phyloP scores from a whole-genome alignment of 2,888 invertebrate genomes.

The Nebria brevicollis region DNA sequence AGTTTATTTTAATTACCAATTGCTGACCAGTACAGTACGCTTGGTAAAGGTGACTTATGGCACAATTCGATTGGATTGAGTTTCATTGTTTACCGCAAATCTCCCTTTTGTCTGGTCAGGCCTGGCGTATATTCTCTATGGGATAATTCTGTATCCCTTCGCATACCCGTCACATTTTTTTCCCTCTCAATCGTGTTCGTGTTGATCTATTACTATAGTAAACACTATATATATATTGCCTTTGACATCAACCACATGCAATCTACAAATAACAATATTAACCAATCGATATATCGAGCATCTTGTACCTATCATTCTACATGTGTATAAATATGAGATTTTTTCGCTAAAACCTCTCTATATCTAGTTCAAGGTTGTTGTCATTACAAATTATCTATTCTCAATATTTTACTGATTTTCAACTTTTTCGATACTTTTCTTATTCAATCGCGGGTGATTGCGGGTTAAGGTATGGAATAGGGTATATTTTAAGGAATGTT shows the following conservation, averaged over 20 bases:
- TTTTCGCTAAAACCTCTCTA: too few relatives aligned
- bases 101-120: neutral
- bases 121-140: neutral
- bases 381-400: too few relatives aligned
- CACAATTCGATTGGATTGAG: constrained; percentile 1
- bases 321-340: too few relatives aligned
- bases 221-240: neutral
- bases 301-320: too few relatives aligned
- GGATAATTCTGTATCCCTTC: neutral
- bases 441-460: too few relatives aligned
- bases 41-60: neutral
- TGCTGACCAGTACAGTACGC: neutral
- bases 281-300: neutral
- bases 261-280: neutral
- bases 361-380: too few relatives aligned
- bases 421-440: too few relatives aligned
- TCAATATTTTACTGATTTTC: neutral
- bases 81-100: neutral
- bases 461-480: too few relatives aligned
- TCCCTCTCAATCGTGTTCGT: neutral
- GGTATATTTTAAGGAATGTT: too few relatives aligned
- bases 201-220: neutral
- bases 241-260: neutral
- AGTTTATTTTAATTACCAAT: constrained; percentile 1
- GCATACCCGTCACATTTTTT: neutral